These are phyloP conservation scores for Odobenus rosmarus DNA, from an alignment of 2,113 vertebrate genomes.

Conservation along the genomic window DNA sequence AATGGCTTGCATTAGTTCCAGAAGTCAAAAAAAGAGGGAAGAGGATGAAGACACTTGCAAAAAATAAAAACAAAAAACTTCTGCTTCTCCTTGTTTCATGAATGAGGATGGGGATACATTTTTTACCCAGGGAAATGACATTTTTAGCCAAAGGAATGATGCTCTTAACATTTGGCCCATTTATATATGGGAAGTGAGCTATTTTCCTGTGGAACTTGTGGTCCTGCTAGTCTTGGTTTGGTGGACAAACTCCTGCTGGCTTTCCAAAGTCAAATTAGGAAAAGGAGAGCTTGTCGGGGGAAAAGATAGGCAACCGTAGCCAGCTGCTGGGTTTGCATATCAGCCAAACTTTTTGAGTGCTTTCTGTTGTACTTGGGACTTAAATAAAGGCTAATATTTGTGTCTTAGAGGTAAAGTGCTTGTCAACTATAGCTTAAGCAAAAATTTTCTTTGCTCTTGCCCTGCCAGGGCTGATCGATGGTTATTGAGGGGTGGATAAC, in stretches of 20 bases:
- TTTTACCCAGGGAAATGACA: neutral
- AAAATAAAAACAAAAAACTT: neutral
- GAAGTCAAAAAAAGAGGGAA: neutral
- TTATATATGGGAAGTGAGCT: slow-evolving; percentile 13
- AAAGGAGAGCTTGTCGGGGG: neutral
- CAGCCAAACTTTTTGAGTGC: neutral
- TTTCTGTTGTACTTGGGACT: neutral
- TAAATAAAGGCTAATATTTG: slow-evolving; percentile 35
- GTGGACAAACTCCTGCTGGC: neutral
- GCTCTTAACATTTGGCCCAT: neutral
- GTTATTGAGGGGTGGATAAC: neutral
- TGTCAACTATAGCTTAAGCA: neutral
- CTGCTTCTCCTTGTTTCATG: neutral
- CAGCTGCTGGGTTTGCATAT: neutral
- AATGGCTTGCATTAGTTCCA: neutral
- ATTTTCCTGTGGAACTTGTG: neutral
- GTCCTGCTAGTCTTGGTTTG: neutral
- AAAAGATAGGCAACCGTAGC: neutral
- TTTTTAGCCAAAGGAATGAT: neutral
- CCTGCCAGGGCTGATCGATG: neutral
- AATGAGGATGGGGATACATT: neutral
- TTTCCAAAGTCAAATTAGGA: neutral
- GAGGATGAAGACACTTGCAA: neutral
- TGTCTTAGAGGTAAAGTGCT: slow-evolving; percentile 30
- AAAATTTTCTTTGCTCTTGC: neutral